Evolutionary conservation across 64 coral and sea anemone genomes (phyloP), one percentile per base, ranked within the genome.

Genomic region (Pocillopora verrucosa): DNA sequence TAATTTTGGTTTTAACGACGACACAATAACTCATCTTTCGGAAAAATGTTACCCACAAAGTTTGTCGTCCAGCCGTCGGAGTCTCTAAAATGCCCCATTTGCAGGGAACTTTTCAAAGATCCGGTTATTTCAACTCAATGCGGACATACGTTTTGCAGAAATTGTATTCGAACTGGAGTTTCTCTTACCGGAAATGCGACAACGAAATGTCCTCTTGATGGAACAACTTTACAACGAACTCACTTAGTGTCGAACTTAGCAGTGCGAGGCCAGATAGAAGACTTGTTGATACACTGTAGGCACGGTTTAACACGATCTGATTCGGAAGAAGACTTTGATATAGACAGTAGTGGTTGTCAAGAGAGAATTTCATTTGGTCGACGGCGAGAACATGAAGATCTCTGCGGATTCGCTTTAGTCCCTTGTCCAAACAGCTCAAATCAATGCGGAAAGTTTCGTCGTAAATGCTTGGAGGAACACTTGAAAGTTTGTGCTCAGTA

Each of bases 351-450:
- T 0, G 97, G 97, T 6, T 99, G 97, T 89, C 92, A 86, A 74
- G 83, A 99, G 30, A 89, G 25, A 22, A 93, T 99, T 36, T 77
- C 89, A 56, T 77, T 99, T 41, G 97, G 97, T 3, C 87, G 74
- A 37, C 81, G 97, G 64, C 72, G 11, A 4, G 97, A 93, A 6
- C 97, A 99, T 25, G 97, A 99, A 85, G 94, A 99, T 16, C 0
- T 30, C 16, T 99, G 97, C 22, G 78, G 38, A 15, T 99, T 87
- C 17, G 97, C 90, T 20, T 30, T 99, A 25, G 85, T 99, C 14
- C 97, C 94, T 2, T 99, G 97, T 68, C 97, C 97, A 16, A 99
- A 99, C 76, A 99, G 97, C 56, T 95, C 97, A 35, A 99, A 99
- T 87, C 97, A 99, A 62, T 99, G 97, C 22, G 97, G 94, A 73